A percentile compares a stretch with the other conserved stretches of the same genome.
phyloP scores from a whole-genome alignment of 2,113 vertebrate genomes.

The Corythaixoides concolor region DNA sequence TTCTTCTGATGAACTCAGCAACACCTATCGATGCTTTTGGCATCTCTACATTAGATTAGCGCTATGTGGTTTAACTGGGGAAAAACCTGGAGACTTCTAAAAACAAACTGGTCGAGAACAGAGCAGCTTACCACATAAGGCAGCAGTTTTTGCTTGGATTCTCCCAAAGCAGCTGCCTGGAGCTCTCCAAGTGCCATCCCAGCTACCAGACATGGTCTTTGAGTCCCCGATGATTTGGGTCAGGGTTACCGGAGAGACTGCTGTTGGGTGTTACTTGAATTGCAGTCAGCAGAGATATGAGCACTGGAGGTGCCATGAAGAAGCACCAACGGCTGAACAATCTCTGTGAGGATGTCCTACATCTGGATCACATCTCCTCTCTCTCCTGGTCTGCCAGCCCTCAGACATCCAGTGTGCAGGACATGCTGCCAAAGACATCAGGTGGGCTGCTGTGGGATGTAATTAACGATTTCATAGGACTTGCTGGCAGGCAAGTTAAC shows the following conservation, averaged over 20 bases:
- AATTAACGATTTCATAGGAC: neutral
- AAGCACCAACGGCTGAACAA: neutral
- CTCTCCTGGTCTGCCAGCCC: neutral
- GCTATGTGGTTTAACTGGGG: neutral
- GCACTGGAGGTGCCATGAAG: neutral
- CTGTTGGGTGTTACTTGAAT: neutral
- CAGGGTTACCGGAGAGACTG: neutral
- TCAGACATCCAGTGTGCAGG: neutral
- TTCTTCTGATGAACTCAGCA: neutral
- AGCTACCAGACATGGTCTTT: neutral
- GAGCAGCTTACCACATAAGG: neutral
- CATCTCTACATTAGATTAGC: neutral
- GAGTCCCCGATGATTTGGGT: neutral
- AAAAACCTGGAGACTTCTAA: neutral
- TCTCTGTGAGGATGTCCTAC: neutral
- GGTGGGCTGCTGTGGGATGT: neutral
- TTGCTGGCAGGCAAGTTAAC: neutral
- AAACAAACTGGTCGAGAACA: neutral
- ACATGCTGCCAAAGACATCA: neutral
- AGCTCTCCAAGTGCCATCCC: neutral
- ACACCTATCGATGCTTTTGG: neutral
- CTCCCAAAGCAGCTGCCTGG: neutral
- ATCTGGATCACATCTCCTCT: neutral
- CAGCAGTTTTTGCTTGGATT: neutral
- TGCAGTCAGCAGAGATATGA: neutral